phyloP scores from a whole-genome alignment of 1,140 invertebrate genomes.

The Cydia pomonella region DNA sequence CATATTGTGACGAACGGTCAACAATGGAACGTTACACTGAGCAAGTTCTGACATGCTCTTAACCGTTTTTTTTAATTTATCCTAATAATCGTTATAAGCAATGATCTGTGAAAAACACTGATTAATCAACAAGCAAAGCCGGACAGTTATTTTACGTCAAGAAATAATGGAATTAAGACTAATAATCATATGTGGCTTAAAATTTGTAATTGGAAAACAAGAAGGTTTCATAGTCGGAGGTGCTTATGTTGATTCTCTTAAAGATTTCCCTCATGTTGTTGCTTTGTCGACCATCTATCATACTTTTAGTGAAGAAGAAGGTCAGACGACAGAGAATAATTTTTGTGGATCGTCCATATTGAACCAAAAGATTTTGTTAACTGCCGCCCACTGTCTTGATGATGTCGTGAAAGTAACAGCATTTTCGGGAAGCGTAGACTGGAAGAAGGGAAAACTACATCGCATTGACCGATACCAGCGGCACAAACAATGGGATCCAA shows the following conservation, averaged over 20 bases:
- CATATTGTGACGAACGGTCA: too few relatives aligned
- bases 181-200: background rate
- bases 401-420: background rate
- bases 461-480: background rate
- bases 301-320: background rate
- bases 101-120: background rate
- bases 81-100: background rate
- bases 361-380: constrained; percentile 38
- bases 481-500: constrained; percentile 39
- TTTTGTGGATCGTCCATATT: constrained; percentile 41
- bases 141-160: background rate
- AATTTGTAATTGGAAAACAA: background rate
- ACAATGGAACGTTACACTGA: too few relatives aligned
- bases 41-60: too few relatives aligned
- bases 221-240: constrained; percentile 7
- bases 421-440: background rate
- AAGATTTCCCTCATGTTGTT: background rate
- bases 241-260: background rate
- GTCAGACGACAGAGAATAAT: background rate
- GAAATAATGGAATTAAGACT: background rate
- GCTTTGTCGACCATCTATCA: background rate
- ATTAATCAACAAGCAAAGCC: background rate
- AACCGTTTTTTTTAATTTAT: background rate
- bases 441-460: background rate
- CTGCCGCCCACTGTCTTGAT: constrained; percentile 42